Evolutionary conservation across 1,140 invertebrate genomes (phyloP), one percentile per base, ranked within the genome.

Genomic region (Lordiphosa mommai): DNA sequence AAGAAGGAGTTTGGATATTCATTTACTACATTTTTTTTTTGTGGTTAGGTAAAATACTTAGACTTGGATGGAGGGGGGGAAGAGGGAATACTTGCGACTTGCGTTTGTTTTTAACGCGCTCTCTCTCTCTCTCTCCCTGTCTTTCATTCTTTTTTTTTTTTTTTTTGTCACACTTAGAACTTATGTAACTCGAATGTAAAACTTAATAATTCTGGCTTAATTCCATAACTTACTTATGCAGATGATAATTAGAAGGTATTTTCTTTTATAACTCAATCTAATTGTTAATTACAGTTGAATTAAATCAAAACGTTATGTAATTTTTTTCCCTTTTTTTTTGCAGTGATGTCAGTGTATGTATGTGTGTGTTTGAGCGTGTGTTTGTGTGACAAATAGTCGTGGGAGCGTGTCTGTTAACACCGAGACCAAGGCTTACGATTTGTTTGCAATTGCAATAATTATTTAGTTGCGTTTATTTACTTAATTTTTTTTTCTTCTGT

Each of bases 261-360:
- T 34, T 50, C 43, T 51, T 46, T 58, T 38, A 50, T 58, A 48
- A 41, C 69, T 69, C 44, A 27, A 46, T 50, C 50, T 46, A 46
- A 16, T 32, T 17, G 20, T 27, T 37, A 20, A 33, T 34, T 48
- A 48, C 23, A 44, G 23, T 49, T 33, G 36, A 23, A 49, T 49
- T 33, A 46, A 37, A 53, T 50, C 49, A 60, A 29, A 48, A 49
- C 46, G 73, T 82, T 82, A 82, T 82, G 76, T 82, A 82, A 82
- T 74, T 76, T 63, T 51, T 43, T 72, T 51, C 59, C 47, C 61
- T 66, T 47, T 50, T 49, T 43, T 40, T 76, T 61, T 63, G 61
- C 76, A 55, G 76, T 65, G 40, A 48, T 67, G 30, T 40, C 50
- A 49, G 64, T 80, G 41, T 60, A 40, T 58, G 43, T 64, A 27